Conservation (phyloP, 92 coral and sea anemone species). For the Palythoa heliodiscus region DNA sequence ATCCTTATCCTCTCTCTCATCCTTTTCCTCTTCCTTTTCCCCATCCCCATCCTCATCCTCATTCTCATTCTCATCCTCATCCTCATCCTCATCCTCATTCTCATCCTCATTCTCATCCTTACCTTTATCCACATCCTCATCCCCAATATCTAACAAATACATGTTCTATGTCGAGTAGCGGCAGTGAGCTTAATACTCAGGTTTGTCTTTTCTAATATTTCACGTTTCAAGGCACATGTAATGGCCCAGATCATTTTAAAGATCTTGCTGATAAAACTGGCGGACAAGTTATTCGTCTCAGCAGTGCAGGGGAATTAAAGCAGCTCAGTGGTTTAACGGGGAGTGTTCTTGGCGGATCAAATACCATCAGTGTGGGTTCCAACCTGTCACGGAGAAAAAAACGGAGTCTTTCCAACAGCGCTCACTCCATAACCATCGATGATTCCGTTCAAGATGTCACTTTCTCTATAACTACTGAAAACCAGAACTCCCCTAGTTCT, state of each 20-base stretch:
- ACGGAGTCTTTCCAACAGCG: background rate
- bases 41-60: too few species aligned
- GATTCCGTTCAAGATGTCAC: background rate
- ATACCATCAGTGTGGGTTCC: too few species aligned
- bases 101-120: too few species aligned
- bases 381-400: background rate
- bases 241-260: background rate
- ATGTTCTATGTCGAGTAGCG: too few species aligned
- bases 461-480: background rate
- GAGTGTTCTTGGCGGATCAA: too few species aligned
- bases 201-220: background rate
- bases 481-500: background rate
- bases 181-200: too few species aligned
- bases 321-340: background rate
- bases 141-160: too few species aligned
- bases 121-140: too few species aligned
- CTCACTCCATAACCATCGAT: background rate
- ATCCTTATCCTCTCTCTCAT: too few species aligned
- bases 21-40: too few species aligned
- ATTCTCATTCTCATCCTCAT: too few species aligned
- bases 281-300: background rate
- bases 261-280: background rate
- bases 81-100: too few species aligned
- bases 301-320: background rate
- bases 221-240: background rate